Evolutionary conservation across 2,113 vertebrate species (phyloP).

Genomic region (Atherinomorus stipes): DNA sequence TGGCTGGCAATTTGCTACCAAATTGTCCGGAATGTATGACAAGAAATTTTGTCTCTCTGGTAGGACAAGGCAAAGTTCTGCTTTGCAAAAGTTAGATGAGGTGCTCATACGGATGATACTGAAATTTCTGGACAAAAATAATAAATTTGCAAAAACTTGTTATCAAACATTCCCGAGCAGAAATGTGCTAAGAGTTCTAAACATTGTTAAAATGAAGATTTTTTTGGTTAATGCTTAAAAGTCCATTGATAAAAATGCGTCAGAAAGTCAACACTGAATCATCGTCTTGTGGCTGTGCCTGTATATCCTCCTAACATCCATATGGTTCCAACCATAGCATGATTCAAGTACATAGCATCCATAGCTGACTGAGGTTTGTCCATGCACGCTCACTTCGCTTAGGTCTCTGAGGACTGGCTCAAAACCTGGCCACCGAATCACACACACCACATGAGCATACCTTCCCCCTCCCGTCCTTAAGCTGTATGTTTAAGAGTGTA

Average conservation of each 20-base stretch:
- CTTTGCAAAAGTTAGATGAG: conserved; percentile 79
- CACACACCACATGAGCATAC: conserved; percentile 48
- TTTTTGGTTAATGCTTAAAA: not conserved
- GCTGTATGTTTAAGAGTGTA: conserved; percentile 57
- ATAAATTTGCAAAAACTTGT: too few species aligned
- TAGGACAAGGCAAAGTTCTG: conserved; percentile 84
- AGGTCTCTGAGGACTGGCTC: conserved; percentile 65
- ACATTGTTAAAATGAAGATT: conserved; percentile 13
- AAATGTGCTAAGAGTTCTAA: conserved; percentile 30
- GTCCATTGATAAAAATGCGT: not conserved
- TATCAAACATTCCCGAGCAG: not conserved
- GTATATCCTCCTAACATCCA: conserved; percentile 48
- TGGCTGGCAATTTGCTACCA: conserved; percentile 89
- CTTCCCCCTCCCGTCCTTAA: conserved; percentile 22
- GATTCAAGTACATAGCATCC: conserved; percentile 68
- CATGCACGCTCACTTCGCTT: conserved; percentile 62
- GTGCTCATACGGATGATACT: conserved; percentile 50
- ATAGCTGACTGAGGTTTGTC: conserved; percentile 74
- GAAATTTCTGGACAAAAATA: not conserved
- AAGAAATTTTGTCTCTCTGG: conserved; percentile 71
- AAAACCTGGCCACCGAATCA: conserved; percentile 75
- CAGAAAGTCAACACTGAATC: conserved; percentile 5
- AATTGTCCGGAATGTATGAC: conserved; percentile 74
- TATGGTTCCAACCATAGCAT: conserved; percentile 57
- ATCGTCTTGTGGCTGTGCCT: conserved; percentile 5